These are phyloP conservation scores for Limnothrissa miodon DNA, from an alignment of 2,113 vertebrate genomes.

Conservation along the genomic window DNA sequence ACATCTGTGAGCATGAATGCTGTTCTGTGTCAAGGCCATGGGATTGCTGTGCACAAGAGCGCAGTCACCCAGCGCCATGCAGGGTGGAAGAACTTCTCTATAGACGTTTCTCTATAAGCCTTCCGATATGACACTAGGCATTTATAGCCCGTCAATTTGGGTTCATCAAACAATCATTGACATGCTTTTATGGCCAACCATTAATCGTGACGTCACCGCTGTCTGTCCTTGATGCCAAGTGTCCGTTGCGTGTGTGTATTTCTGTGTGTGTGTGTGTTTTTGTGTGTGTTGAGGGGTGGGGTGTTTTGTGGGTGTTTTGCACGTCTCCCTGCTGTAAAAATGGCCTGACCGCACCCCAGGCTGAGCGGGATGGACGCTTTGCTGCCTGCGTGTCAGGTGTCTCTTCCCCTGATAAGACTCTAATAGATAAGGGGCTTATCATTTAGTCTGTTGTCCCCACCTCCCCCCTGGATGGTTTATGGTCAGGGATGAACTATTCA, in stretches of 20 bases:
- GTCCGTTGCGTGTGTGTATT: neutral
- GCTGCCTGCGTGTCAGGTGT: conserved; percentile 42
- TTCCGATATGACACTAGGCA: conserved; percentile 25
- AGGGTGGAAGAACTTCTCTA: neutral
- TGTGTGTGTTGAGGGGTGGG: conserved; percentile 24
- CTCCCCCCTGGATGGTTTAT: conserved; percentile 47
- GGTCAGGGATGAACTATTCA: conserved; percentile 33
- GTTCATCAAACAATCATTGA: conserved; percentile 47
- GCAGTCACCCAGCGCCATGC: neutral
- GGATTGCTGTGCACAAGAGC: conserved; percentile 10
- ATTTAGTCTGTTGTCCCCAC: conserved; percentile 37
- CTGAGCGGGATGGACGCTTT: conserved; percentile 31
- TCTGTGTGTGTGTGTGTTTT: neutral
- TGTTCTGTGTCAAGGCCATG: neutral
- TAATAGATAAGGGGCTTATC: conserved; percentile 56
- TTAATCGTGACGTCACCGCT: conserved; percentile 8
- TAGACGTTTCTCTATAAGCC: neutral
- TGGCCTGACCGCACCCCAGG: conserved; percentile 25
- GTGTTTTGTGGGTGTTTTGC: conserved; percentile 40
- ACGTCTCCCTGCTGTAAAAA: conserved; percentile 48
- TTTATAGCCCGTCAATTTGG: conserved; percentile 52
- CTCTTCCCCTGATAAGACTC: conserved; percentile 50
- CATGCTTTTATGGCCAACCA: conserved; percentile 19
- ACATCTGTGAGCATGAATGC: neutral
- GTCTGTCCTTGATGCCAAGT: neutral